A percentile compares a stretch with the other conserved stretches of the same genome.
These are phyloP conservation scores for Cheilosia impressa DNA, from an alignment of 2,888 invertebrate species.

Conservation along the genomic window DNA sequence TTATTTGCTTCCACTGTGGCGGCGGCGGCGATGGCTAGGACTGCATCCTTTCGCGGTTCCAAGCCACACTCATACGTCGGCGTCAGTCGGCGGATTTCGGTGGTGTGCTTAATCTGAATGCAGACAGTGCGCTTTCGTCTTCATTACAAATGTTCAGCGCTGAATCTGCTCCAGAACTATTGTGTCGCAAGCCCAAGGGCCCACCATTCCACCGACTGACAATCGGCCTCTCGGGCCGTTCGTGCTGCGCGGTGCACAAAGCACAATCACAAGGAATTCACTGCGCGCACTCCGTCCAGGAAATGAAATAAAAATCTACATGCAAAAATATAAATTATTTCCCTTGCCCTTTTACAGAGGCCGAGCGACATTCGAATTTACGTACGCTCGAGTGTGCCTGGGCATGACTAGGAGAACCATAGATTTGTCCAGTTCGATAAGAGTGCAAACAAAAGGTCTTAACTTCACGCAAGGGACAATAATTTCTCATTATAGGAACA, in stretches of 20 bases:
- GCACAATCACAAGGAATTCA: conserved; percentile 44
- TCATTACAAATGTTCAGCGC: conserved; percentile 66
- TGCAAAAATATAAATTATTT: conserved; percentile 73
- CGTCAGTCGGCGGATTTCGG: neutral
- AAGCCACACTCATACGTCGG: conserved; percentile 11
- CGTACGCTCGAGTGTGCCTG: conserved; percentile 53
- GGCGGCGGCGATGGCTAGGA: conserved; percentile 14
- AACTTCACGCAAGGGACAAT: conserved; percentile 74
- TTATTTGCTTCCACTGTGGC: conserved; percentile 54
- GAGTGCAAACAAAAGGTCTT: conserved; percentile 70
- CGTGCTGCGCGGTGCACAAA: conserved; percentile 36
- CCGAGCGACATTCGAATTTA: conserved; percentile 59
- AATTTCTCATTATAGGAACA: conserved; percentile 72
- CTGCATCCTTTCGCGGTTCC: conserved; percentile 25
- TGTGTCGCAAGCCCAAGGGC: conserved; percentile 69
- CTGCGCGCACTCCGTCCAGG: conserved; percentile 57
- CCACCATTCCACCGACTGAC: conserved; percentile 9
- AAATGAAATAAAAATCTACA: conserved; percentile 73
- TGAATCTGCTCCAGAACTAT: conserved; percentile 47
- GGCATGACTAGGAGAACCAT: conserved; percentile 50
- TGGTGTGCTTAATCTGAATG: conserved; percentile 59
- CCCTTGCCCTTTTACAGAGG: conserved; percentile 69
- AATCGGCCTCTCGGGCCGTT: conserved; percentile 11
- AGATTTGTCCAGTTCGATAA: conserved; percentile 68
- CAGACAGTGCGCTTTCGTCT: conserved; percentile 71